Conservation (phyloP, 2,888 invertebrate species). For the Apoda limacodes region DNA sequence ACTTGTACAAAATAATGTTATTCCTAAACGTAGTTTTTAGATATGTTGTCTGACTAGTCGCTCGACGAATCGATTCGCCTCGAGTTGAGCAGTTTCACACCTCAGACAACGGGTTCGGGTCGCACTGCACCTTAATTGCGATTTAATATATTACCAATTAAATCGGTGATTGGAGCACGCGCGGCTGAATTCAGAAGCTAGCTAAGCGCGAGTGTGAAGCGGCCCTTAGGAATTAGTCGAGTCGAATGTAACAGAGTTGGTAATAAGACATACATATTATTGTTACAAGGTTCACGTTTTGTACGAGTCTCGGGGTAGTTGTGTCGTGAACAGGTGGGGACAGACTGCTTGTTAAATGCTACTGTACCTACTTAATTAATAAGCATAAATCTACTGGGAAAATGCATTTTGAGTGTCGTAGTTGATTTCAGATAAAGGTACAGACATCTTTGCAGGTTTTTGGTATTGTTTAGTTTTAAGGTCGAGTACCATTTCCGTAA, state of each 20-base stretch:
- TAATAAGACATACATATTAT: slow-evolving; percentile 22
- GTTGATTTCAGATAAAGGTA: too few species aligned
- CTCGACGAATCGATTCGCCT: slow-evolving; percentile 28
- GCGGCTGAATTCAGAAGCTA: slow-evolving; percentile 32
- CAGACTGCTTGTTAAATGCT: too few species aligned
- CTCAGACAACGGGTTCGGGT: slow-evolving; percentile 40
- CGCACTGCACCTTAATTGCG: slow-evolving; percentile 63
- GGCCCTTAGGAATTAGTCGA: slow-evolving; percentile 24
- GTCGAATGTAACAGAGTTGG: slow-evolving; percentile 14
- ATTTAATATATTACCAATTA: slow-evolving; percentile 67
- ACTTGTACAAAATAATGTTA: too few species aligned
- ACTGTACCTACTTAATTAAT: too few species aligned
- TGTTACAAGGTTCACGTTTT: slow-evolving; percentile 27
- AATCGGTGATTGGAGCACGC: slow-evolving; percentile 49
- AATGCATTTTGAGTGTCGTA: too few species aligned
- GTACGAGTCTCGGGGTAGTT: slow-evolving; percentile 28
- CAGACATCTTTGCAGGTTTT: too few species aligned
- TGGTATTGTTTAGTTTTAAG: too few species aligned
- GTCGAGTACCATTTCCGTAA: too few species aligned
- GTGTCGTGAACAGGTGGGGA: slow-evolving; percentile 29
- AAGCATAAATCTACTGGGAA: too few species aligned
- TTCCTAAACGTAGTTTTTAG: too few species aligned
- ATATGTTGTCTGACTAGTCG: slow-evolving; percentile 28
- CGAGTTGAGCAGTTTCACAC: slow-evolving; percentile 43
- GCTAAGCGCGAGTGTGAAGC: too few species aligned